phyloP scores from a whole-genome alignment of 2,888 invertebrate genomes.

The Amblyjoppa fuscipennis region DNA sequence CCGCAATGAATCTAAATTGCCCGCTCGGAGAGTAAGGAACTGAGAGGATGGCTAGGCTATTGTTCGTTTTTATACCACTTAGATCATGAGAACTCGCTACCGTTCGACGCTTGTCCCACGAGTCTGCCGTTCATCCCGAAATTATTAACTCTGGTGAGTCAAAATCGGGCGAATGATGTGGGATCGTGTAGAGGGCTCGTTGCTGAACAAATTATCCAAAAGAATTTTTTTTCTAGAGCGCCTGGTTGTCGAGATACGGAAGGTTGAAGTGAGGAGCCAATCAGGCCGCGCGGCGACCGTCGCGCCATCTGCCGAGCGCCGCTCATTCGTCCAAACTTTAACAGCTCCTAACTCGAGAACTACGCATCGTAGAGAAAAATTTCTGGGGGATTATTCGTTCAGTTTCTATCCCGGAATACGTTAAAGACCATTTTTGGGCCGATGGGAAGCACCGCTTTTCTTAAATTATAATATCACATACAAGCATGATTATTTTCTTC shows the following conservation, averaged over 20 bases:
- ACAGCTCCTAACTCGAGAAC: background rate
- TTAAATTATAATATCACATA: background rate
- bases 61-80: constrained; percentile 1
- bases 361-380: background rate
- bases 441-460: background rate
- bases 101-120: background rate
- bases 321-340: background rate
- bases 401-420: background rate
- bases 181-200: background rate
- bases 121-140: background rate
- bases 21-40: background rate
- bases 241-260: background rate
- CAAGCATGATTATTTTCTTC: background rate
- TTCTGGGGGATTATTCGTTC: background rate
- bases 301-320: background rate
- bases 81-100: constrained; percentile 2
- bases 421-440: background rate
- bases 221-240: background rate
- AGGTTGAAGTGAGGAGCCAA: background rate
- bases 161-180: background rate
- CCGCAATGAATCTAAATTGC: constrained; percentile 42
- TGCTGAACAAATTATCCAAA: background rate
- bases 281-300: background rate
- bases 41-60: constrained; percentile 4
- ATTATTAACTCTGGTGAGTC: background rate